Conservation (phyloP, 2,888 invertebrate species). For the Athrips mouffetella region DNA sequence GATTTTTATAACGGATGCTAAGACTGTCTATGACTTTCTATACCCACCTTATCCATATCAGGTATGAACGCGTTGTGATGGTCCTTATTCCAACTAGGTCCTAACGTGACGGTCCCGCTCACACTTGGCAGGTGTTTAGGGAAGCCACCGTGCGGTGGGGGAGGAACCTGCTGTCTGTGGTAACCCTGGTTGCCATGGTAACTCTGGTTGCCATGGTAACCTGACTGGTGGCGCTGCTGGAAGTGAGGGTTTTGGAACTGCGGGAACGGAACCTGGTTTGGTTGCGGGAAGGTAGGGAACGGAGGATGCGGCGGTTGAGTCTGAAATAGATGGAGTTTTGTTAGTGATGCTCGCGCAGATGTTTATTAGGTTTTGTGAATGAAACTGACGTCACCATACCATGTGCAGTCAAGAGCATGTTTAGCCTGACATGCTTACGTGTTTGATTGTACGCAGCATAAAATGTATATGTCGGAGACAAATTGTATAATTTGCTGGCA, state of each 20-base stretch:
- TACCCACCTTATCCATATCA: conserved; percentile 7
- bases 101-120: conserved; percentile 33
- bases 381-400: too few species aligned
- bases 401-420: too few species aligned
- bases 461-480: too few species aligned
- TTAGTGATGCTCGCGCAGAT: not conserved
- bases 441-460: too few species aligned
- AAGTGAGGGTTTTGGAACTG: conserved; percentile 49
- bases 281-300: conserved; percentile 41
- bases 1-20: too few species aligned
- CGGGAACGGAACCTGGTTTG: conserved; percentile 51
- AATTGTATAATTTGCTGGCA: too few species aligned
- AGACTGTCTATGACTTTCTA: too few species aligned
- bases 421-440: too few species aligned
- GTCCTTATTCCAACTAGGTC: conserved; percentile 46
- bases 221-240: conserved; percentile 35
- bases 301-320: conserved; percentile 50
- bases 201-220: conserved; percentile 21
- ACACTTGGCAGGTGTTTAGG: conserved; percentile 49
- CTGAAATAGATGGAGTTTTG: conserved; percentile 29
- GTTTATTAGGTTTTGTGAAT: not conserved
- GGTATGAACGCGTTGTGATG: conserved; percentile 10
- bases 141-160: conserved; percentile 28
- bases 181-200: not conserved
- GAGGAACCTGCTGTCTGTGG: conserved; percentile 11